These are phyloP conservation scores for Spodoptera litura DNA, from an alignment of 1,140 invertebrate genomes.

Conservation along the genomic window DNA sequence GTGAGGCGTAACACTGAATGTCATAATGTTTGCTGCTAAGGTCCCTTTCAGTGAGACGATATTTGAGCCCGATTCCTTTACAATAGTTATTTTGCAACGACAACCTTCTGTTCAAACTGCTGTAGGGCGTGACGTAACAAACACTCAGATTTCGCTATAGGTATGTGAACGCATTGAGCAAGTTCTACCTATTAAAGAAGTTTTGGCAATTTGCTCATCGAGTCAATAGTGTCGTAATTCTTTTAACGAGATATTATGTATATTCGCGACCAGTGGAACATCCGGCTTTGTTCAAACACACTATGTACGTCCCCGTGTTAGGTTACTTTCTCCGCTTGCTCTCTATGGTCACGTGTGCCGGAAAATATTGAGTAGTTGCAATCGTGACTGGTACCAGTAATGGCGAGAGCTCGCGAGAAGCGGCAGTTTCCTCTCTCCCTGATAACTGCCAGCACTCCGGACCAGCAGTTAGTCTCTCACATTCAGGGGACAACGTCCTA, in stretches of 20 bases:
- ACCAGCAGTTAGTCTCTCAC: conserved; percentile 7
- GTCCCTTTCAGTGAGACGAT: background rate
- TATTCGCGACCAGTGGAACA: background rate
- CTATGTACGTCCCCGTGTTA: background rate
- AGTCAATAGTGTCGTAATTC: conserved; percentile 37
- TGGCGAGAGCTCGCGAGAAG: background rate
- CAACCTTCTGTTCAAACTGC: conserved; percentile 12
- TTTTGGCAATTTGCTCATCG: conserved; percentile 17
- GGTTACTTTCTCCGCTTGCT: conserved; percentile 18
- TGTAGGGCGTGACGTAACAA: conserved; percentile 17
- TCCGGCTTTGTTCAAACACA: conserved; percentile 22
- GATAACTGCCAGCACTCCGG: conserved; percentile 13
- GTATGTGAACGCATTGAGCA: conserved; percentile 13
- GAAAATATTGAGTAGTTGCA: conserved; percentile 19
- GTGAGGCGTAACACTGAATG: no score
- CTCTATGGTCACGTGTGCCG: conserved; percentile 18
- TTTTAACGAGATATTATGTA: conserved; percentile 27
- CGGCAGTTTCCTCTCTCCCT: conserved; percentile 27
- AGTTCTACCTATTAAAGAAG: conserved; percentile 4
- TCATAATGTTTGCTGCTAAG: no score
- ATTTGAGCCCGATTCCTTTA: background rate
- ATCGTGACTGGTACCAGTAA: conserved; percentile 34
- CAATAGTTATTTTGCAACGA: background rate
- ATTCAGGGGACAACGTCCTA: conserved; percentile 24
- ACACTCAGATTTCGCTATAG: conserved; percentile 11